A percentile compares a stretch with the other conserved stretches of the same genome.
These are phyloP conservation scores for Tigriopus japonicus DNA, from an alignment of 1,140 invertebrate species.

Conservation along the genomic window DNA sequence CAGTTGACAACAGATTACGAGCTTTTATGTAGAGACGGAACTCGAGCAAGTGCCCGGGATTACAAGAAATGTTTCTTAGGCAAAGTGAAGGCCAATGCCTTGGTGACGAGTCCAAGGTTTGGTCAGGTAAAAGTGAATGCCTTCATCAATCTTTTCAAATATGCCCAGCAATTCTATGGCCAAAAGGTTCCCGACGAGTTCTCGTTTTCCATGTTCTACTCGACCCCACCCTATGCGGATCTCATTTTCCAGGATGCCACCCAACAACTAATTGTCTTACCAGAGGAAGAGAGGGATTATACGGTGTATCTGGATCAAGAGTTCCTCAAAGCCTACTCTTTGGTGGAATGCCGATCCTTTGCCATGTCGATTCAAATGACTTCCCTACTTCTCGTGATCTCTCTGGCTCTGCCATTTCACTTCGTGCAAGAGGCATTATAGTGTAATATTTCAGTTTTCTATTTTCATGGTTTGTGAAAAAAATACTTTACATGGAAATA, in stretches of 20 bases:
- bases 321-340: constrained; percentile 50
- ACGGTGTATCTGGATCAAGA: constrained; percentile 47
- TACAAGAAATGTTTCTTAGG: constrained; percentile 73
- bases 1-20: constrained; percentile 78
- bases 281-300: constrained; percentile 38
- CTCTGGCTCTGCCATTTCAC: too few relatives aligned
- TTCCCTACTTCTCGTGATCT: too few relatives aligned
- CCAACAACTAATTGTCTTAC: constrained; percentile 43
- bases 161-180: constrained; percentile 76
- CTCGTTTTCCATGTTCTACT: constrained; percentile 76
- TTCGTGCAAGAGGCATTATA: too few relatives aligned
- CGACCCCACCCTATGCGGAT: constrained; percentile 53
- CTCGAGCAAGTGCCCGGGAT: constrained; percentile 46
- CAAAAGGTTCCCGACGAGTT: constrained; percentile 63
- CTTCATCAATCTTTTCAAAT: constrained; percentile 66
- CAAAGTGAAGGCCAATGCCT: constrained; percentile 69
- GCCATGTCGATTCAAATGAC: constrained; percentile 16
- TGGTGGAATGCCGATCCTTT: constrained; percentile 53
- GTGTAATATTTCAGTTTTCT: too few relatives aligned
- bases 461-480: too few relatives aligned
- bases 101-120: constrained; percentile 59
- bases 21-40: constrained; percentile 48
- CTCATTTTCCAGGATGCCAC: constrained; percentile 82
- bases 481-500: too few relatives aligned
- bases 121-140: constrained; percentile 54